Evolutionary conservation across 2,888 invertebrate species (phyloP).

Genomic region (Parnassius mnemosyne): DNA sequence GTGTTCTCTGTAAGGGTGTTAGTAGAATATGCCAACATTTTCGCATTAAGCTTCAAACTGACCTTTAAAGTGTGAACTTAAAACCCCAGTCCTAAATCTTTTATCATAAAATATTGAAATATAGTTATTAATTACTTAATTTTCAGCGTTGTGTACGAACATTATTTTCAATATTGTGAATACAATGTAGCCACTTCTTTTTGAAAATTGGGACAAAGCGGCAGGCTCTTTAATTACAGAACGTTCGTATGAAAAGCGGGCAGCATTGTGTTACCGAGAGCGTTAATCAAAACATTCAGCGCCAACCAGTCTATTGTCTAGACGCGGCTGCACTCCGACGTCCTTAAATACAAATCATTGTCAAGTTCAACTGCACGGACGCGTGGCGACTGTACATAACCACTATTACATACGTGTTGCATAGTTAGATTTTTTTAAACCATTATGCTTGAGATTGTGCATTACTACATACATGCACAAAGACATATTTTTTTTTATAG

Average conservation of each 20-base stretch:
- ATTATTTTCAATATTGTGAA: too few species aligned
- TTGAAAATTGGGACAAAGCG: constrained; percentile 11
- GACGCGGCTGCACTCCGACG: constrained; percentile 43
- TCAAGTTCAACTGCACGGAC: constrained; percentile 61
- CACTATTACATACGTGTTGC: not conserved
- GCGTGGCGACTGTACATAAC: constrained; percentile 27
- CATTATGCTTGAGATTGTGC: too few species aligned
- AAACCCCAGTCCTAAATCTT: too few species aligned
- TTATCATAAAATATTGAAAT: too few species aligned
- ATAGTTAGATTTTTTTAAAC: not conserved
- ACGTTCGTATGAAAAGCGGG: constrained; percentile 7
- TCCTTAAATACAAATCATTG: constrained; percentile 63
- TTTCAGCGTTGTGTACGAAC: too few species aligned
- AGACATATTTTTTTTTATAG: too few species aligned
- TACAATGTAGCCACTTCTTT: not conserved
- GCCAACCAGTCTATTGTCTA: constrained; percentile 54
- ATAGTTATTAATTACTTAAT: too few species aligned
- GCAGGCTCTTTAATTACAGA: constrained; percentile 16
- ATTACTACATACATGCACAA: too few species aligned
- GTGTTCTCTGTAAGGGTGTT: not conserved
- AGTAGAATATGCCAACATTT: too few species aligned
- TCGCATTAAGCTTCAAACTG: too few species aligned
- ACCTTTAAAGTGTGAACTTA: too few species aligned
- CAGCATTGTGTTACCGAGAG: constrained; percentile 34
- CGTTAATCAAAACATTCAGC: constrained; percentile 52